Evolutionary conservation across 2,888 invertebrate species (phyloP).

Genomic region (Coenonympha glycerion): DNA sequence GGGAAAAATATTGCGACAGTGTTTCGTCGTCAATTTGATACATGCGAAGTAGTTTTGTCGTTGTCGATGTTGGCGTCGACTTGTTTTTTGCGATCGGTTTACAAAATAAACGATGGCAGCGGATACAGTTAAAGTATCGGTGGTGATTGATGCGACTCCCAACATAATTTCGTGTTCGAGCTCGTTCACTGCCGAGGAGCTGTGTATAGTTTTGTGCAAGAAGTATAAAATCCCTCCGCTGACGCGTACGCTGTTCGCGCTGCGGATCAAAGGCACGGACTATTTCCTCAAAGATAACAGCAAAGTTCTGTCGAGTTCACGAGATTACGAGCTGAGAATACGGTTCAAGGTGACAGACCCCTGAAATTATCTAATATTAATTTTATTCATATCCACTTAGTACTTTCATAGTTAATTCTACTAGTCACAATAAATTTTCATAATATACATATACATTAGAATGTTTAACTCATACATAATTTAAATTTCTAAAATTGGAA

Average conservation of each 20-base stretch:
- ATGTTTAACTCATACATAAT: no score
- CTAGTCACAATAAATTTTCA: no score
- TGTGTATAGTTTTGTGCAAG: slow-evolving; percentile 82
- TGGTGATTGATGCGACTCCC: slow-evolving; percentile 56
- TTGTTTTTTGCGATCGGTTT: slow-evolving; percentile 53
- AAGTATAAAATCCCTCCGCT: slow-evolving; percentile 83
- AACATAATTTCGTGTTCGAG: slow-evolving; percentile 62
- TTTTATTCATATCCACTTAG: no score
- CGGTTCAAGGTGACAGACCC: slow-evolving; percentile 82
- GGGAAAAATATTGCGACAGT: slow-evolving; percentile 32
- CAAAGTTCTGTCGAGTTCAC: slow-evolving; percentile 60
- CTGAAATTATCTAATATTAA: background rate
- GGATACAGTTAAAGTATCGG: slow-evolving; percentile 63
- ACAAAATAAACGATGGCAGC: slow-evolving; percentile 54
- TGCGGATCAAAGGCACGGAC: slow-evolving; percentile 79
- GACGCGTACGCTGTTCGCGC: slow-evolving; percentile 85
- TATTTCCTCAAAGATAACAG: slow-evolving; percentile 82
- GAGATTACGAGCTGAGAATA: slow-evolving; percentile 84
- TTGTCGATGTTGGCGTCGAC: slow-evolving; percentile 58
- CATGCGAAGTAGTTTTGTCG: slow-evolving; percentile 43
- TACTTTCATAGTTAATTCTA: no score
- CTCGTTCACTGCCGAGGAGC: slow-evolving; percentile 78
- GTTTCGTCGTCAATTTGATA: slow-evolving; percentile 32
- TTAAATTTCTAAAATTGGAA: no score
- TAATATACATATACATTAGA: no score